Percentiles rank a stretch among this genome's conserved stretches.
Evolutionary conservation across 2,797 vertebrate species (phyloP).

Genomic region (Thalassophryne amazonica): DNA sequence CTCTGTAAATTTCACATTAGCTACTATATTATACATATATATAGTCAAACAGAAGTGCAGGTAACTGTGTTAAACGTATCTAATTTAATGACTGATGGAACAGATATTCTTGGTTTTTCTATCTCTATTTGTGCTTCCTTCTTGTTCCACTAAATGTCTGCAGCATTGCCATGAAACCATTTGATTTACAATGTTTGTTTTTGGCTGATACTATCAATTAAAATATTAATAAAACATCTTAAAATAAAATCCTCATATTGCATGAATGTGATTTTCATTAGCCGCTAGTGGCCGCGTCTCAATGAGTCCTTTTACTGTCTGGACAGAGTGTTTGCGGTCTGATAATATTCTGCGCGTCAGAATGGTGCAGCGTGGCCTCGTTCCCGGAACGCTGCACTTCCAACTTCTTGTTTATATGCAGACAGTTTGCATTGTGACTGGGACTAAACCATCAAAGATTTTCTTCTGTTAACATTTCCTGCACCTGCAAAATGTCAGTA

Average conservation of each 20-base stretch:
- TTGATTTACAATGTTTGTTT: constrained; percentile 63
- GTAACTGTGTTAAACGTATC: constrained; percentile 46
- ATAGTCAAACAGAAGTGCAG: constrained; percentile 48
- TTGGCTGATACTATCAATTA: constrained; percentile 76
- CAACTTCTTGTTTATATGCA: too few species aligned
- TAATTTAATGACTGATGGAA: constrained; percentile 50
- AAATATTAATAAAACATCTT: constrained; percentile 78
- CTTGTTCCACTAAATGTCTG: constrained; percentile 25
- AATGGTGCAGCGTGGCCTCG: background rate
- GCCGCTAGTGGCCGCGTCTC: background rate
- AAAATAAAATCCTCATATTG: constrained; percentile 40
- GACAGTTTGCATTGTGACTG: too few species aligned
- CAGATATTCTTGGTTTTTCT: constrained; percentile 33
- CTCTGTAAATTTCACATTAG: constrained; percentile 53
- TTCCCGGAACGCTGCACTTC: constrained; percentile 4
- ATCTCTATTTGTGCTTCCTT: constrained; percentile 25
- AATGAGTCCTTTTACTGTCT: too few species aligned
- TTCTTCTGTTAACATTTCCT: too few species aligned
- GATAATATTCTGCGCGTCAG: background rate
- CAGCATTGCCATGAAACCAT: constrained; percentile 41
- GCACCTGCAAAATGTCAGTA: too few species aligned
- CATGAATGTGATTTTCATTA: constrained; percentile 1
- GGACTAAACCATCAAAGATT: too few species aligned
- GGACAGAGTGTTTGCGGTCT: too few species aligned
- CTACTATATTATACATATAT: too few species aligned